Conservation (phyloP, 2,113 vertebrate species). For the Lutjanus erythropterus region DNA sequence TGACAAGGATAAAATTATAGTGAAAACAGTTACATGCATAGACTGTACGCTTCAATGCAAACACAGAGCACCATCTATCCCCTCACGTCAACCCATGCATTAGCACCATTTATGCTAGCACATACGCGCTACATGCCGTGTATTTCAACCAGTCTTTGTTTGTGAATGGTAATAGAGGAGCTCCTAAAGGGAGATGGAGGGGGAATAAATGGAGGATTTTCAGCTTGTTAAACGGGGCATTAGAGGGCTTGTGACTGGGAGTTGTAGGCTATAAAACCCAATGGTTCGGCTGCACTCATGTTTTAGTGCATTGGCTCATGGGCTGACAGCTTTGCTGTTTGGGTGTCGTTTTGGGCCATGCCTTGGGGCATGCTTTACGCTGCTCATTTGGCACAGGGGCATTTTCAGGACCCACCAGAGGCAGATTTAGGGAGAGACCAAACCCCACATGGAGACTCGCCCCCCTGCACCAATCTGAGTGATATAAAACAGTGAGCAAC, state of each 20-base stretch:
- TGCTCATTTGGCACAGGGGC: slow-evolving; percentile 76
- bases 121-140: slow-evolving; percentile 29
- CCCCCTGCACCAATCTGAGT: slow-evolving; percentile 43
- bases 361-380: slow-evolving; percentile 72
- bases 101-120: slow-evolving; percentile 37
- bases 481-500: slow-evolving; percentile 61
- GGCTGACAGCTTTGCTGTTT: slow-evolving; percentile 79
- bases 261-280: slow-evolving; percentile 81
- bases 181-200: slow-evolving; percentile 71
- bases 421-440: slow-evolving; percentile 67
- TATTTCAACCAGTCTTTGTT: slow-evolving; percentile 66
- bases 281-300: slow-evolving; percentile 75
- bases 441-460: slow-evolving; percentile 43
- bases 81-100: slow-evolving; percentile 34
- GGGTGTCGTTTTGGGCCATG: slow-evolving; percentile 71
- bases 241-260: slow-evolving; percentile 82
- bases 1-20: slow-evolving; percentile 11
- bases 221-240: slow-evolving; percentile 84
- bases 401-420: slow-evolving; percentile 67
- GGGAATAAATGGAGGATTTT: slow-evolving; percentile 82
- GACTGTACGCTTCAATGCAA: background rate
- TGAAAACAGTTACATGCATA: slow-evolving; percentile 14
- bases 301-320: slow-evolving; percentile 81
- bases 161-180: slow-evolving; percentile 72
- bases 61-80: slow-evolving; percentile 25